Conservation (phyloP, 1,140 invertebrate genomes). For the Cryptotermes secundus region DNA sequence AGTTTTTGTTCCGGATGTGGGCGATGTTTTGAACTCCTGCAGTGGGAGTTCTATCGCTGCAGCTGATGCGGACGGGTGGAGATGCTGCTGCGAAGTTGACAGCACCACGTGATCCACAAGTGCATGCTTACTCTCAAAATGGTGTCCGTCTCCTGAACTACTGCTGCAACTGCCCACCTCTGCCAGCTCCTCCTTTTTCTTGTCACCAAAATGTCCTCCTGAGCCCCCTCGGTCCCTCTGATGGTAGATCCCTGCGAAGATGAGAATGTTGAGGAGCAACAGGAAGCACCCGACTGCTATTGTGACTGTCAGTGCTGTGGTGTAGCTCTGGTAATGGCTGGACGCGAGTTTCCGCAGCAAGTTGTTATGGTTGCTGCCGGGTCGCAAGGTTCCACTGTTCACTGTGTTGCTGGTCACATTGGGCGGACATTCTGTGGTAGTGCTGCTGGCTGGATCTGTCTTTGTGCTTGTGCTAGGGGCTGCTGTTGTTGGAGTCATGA, state of each 20-base stretch:
- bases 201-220: slow-evolving; percentile 55
- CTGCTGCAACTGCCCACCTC: slow-evolving; percentile 66
- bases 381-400: slow-evolving; percentile 34
- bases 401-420: slow-evolving; percentile 52
- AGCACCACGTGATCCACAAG: slow-evolving; percentile 48
- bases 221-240: slow-evolving; percentile 69
- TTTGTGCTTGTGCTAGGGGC: slow-evolving; percentile 43
- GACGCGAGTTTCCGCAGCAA: slow-evolving; percentile 70
- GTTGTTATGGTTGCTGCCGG: slow-evolving; percentile 60
- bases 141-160: slow-evolving; percentile 51
- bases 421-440: slow-evolving; percentile 67
- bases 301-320: slow-evolving; percentile 86
- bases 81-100: slow-evolving; percentile 53
- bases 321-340: slow-evolving; percentile 82
- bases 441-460: slow-evolving; percentile 45
- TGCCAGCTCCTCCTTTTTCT: slow-evolving; percentile 67
- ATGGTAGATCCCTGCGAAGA: slow-evolving; percentile 93
- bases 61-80: slow-evolving; percentile 64
- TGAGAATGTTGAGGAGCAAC: slow-evolving; percentile 86
- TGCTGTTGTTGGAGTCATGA: slow-evolving; percentile 44
- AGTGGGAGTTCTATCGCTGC: slow-evolving; percentile 62
- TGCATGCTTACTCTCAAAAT: slow-evolving; percentile 58
- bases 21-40: slow-evolving; percentile 64
- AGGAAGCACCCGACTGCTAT: slow-evolving; percentile 88
- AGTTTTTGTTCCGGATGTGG: slow-evolving; percentile 53